Conservation (phyloP, 2,888 invertebrate genomes). For the Pheosia gnoma region DNA sequence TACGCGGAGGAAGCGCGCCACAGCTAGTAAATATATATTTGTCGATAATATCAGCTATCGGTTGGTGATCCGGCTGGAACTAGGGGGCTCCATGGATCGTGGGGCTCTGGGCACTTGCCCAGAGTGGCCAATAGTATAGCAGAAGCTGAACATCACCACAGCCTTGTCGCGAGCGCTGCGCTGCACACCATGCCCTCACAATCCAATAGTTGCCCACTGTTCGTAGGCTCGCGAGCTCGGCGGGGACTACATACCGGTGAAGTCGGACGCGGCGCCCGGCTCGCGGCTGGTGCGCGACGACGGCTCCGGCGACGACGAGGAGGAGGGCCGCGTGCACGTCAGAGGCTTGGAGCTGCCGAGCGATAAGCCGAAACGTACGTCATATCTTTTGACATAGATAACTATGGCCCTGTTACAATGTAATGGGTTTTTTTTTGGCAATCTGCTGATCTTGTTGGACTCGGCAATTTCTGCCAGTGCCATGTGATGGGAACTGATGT, state of each 20-base stretch:
- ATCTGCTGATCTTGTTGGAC: no score
- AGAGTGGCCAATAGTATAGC: not conserved
- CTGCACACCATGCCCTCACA: not conserved
- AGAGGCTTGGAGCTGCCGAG: slow-evolving; percentile 86
- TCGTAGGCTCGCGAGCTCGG: slow-evolving; percentile 76
- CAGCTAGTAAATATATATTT: no score
- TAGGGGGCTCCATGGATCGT: no score
- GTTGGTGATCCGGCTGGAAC: no score
- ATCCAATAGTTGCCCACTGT: slow-evolving; percentile 30
- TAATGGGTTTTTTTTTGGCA: no score
- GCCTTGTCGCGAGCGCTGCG: slow-evolving; percentile 27
- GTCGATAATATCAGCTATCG: no score
- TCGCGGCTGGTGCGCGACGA: slow-evolving; percentile 88
- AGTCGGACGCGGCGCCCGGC: slow-evolving; percentile 65
- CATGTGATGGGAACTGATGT: no score
- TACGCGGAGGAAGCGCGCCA: no score
- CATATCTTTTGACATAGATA: not conserved
- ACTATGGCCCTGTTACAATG: no score
- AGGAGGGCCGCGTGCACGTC: slow-evolving; percentile 93
- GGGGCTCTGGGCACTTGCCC: no score
- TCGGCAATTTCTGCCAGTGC: no score
- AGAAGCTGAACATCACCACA: not conserved
- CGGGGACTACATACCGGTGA: slow-evolving; percentile 81
- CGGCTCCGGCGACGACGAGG: slow-evolving; percentile 92
- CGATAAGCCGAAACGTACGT: slow-evolving; percentile 86